phyloP scores from a whole-genome alignment of 2,113 vertebrate genomes.

The Hassar affinis region DNA sequence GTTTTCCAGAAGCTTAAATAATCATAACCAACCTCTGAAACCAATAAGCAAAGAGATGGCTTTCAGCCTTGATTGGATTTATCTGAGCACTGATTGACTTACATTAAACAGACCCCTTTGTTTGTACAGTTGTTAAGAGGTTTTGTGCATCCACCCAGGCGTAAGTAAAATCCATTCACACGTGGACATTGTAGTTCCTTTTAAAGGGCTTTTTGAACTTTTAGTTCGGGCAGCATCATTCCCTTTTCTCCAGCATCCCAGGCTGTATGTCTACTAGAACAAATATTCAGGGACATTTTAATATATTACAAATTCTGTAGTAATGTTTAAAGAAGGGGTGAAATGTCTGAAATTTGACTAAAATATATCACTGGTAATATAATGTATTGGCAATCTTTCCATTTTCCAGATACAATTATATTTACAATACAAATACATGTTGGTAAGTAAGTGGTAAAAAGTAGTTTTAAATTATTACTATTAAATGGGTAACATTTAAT shows the following conservation, averaged over 20 bases:
- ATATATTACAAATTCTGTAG: neutral
- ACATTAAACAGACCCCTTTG: constrained; percentile 56
- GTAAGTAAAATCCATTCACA: constrained; percentile 64
- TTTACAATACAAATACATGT: too few relatives aligned
- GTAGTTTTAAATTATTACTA: too few relatives aligned
- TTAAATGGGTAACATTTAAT: too few relatives aligned
- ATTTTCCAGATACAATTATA: neutral
- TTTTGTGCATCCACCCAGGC: constrained; percentile 51
- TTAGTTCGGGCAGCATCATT: neutral
- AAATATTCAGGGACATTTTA: neutral
- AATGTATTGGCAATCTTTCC: too few relatives aligned
- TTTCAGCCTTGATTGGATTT: constrained; percentile 66
- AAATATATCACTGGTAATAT: neutral
- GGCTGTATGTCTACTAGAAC: neutral
- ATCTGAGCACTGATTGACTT: constrained; percentile 52
- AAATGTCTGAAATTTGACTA: neutral
- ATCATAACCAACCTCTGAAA: constrained; percentile 48
- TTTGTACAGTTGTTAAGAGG: constrained; percentile 51
- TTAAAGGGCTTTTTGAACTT: constrained; percentile 40
- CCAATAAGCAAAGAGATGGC: constrained; percentile 52
- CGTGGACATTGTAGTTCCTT: constrained; percentile 44
- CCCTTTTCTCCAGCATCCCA: neutral
- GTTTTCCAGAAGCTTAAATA: constrained; percentile 53
- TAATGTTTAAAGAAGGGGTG: neutral
- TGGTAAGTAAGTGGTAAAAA: too few relatives aligned